These are phyloP conservation scores for Empidonax alnorum DNA, from an alignment of 2,113 vertebrate genomes.

Conservation along the genomic window DNA sequence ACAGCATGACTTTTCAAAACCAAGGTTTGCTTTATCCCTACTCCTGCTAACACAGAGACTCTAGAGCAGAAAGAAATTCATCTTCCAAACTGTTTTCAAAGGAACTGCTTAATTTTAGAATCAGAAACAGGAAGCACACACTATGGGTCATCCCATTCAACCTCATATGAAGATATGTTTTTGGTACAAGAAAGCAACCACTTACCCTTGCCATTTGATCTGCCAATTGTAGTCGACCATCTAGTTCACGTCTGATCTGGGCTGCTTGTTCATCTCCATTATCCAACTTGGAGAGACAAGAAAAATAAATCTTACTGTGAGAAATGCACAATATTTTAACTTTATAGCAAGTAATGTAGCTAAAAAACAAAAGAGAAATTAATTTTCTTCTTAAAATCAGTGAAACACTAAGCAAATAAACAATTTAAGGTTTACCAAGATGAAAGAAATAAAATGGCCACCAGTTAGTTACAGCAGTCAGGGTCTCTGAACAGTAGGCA, in stretches of 20 bases:
- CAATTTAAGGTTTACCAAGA: not conserved
- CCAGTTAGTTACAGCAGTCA: not conserved
- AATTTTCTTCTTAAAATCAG: not conserved
- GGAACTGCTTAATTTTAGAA: not conserved
- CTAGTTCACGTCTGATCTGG: constrained; percentile 95
- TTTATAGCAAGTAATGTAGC: not conserved
- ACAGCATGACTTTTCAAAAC: not conserved
- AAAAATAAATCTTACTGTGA: not conserved
- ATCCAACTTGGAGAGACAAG: constrained; percentile 82
- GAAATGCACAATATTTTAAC: not conserved
- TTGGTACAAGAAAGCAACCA: not conserved
- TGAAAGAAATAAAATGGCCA: not conserved
- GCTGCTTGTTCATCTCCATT: constrained; percentile 97
- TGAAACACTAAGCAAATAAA: not conserved
- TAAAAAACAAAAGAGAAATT: not conserved
- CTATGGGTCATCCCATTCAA: not conserved
- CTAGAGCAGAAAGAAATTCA: not conserved
- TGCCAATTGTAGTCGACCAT: constrained; percentile 90
- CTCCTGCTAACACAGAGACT: not conserved
- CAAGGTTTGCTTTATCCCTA: not conserved
- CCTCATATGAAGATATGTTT: not conserved
- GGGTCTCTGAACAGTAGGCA: not conserved
- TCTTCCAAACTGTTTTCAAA: not conserved
- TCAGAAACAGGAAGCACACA: not conserved
- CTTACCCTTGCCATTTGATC: constrained; percentile 91